Evolutionary conservation across 2,888 invertebrate genomes (phyloP), one percentile per base, ranked within the genome.

Genomic region (Torymus auratus): DNA sequence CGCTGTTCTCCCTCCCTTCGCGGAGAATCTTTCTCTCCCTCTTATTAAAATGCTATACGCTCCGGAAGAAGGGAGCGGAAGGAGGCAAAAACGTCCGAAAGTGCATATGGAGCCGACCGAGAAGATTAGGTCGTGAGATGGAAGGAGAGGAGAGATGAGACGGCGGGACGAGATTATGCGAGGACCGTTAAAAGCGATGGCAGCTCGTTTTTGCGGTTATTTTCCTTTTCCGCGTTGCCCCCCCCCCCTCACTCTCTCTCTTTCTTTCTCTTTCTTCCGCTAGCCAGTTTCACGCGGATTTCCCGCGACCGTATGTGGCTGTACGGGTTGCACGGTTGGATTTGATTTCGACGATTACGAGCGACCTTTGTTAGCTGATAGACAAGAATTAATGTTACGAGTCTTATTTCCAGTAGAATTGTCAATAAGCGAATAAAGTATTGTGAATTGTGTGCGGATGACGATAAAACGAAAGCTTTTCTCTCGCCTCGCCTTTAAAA

Each of bases 121-220:
- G 70, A 71, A 77, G 82, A 65, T 65, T 81, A 76, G 82, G 78
- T 82, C 28, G 28, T 5, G 28, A 28, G 28, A 28, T 28, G 28
- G 28, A 80, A 84, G 84, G 83, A 72, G 72, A 83, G 88, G 83
- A 78, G 86, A 85, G 87, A 87, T 87, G 83, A 85, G 86, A 86
- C 84, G 84, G 61, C 62, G 65, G 74, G 1, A 28, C 28, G 5
- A 84, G 67, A 73, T 73, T 73, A 73, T 73, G 64, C 64, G 56
- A 60, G 17, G 23, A 11, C 53, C 75, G 60, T 75, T 75, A 68
- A 68, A 68, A 68, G 23, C 52, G 75, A 75, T 75, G 60, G 67
- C 28, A 73, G 17, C 73, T 61, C 28, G 28, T 28, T 28, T 28
- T 28, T 28, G 28, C 28, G 28, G 52, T 17, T 72, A 15, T 11